Base-by-base conservation (phyloP, 2,888 invertebrate species). In the Sthenelais limicola region DNA sequence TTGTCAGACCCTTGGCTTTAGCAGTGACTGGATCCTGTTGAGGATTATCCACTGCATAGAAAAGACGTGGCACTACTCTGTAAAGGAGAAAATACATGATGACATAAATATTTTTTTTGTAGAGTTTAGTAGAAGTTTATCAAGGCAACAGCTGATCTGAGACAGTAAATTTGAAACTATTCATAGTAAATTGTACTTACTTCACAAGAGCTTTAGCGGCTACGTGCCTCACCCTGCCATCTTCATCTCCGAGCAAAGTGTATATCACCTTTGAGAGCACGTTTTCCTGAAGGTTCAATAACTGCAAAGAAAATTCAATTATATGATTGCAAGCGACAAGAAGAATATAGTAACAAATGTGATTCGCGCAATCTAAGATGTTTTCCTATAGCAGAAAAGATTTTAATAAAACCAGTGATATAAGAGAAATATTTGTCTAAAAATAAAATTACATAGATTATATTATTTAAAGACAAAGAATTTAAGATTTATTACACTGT, bases 171-270 rank as follows among this genome's bases (percentile, higher is more conserved):
- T 52, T 15, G 21, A 9, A 52, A 21, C 15, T 18, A 18, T 9
- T 52, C 21, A 15, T n/a, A 52, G 12, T 58, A 12, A 33, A 4
- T 1, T 32, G 21, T 5, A 66, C 88, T 88, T 88, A 93, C 92
- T 88, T 91, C 51, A 91, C 89, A 71, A 95, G 90, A 2, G 93
- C 90, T 56, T 90, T 89, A 0, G 93, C 90, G 0, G 94, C 92
- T 0, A 94, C 92, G 73, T 90, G 90, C 74, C 95, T 90, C 0
- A 95, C 94, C 85, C 94, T 90, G 71, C 91, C 91, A 85, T 96
- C 95, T 76, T 92, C 92, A 85, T 94, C 94, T 5, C 90, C 90
- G 0, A 95, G 86, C 74, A 94, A 88, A 15, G 90, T 88, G 24
- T 92, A 88, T 9, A 95, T 86, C 0, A 93, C 90, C 75, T 92